Evolutionary conservation across 1,140 invertebrate genomes (phyloP), one percentile per base, ranked within the genome.

Genomic region (Camponotus vicinus): DNA sequence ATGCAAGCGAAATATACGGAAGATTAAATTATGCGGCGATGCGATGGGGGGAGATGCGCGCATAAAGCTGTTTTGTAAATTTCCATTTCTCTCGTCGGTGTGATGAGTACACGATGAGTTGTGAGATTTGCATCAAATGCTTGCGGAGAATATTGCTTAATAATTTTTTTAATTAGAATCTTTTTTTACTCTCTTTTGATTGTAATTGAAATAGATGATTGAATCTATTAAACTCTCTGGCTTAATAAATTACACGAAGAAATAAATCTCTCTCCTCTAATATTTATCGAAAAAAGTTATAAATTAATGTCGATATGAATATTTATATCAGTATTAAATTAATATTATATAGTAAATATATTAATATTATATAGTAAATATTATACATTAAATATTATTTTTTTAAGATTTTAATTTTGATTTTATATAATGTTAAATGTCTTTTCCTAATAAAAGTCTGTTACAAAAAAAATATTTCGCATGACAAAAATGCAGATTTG

Each of bases 21-120:
- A 6, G 59, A 66, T 78, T 66, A 78, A 78, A 78, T 78, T 66
- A 77, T 64, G 21, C 61, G 61, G 61, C 21, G 57, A 71, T 37
- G n/a, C 57, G 18, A 18, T 40, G 27, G 37, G 13, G 3, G 21
- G 13, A 52, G 21, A 13, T 59, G 37, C n/a, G n/a, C 27, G 27
- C 7, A 42, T 21, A 61, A n/a, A 27, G 52, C 55, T 8, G 15
- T 61, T 61, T 42, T 61, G 27, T 40, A 61, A 45, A 66, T 66
- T 32, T 77, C 9, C 27, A 64, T 64, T 78, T 34, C 63, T n/a
- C 42, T 13, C 27, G 45, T 37, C 49, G 15, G 34, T 21, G 1
- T 5, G 27, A 77, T 45, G 37, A 45, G 40, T 32, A 40, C 11
- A 61, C 13, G 40, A 76, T 27, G n/a, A 76, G n/a, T 76, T n/a